These are phyloP conservation scores for Sardinella longiceps DNA, from an alignment of 2,797 vertebrate species.

Conservation along the genomic window DNA sequence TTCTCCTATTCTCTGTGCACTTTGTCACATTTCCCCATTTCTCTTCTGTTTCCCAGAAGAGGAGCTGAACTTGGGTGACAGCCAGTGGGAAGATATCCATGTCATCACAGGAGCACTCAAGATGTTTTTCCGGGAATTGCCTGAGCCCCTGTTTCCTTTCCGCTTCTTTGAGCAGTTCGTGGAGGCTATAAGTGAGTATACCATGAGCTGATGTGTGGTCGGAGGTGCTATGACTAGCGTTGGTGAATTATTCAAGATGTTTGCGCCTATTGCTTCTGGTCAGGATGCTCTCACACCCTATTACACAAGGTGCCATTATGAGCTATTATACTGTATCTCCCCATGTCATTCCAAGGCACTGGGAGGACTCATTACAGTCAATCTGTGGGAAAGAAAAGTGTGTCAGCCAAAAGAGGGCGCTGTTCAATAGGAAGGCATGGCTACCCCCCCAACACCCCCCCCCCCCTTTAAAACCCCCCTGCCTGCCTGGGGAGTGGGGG, in stretches of 20 bases:
- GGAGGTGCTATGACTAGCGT: neutral
- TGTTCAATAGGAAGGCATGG: constrained; percentile 53
- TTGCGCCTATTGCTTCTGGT: neutral
- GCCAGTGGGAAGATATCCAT: constrained; percentile 98
- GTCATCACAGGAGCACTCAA: constrained; percentile 97
- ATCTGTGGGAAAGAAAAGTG: constrained; percentile 29
- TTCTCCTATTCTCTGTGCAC: constrained; percentile 71
- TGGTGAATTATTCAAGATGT: constrained; percentile 12
- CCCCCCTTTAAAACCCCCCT: neutral
- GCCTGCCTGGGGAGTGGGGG: constrained; percentile 52
- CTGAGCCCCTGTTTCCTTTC: constrained; percentile 94
- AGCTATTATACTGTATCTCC: neutral
- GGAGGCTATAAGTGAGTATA: constrained; percentile 91
- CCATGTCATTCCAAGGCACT: neutral
- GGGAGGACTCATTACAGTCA: neutral
- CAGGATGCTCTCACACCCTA: neutral
- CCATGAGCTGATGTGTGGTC: neutral
- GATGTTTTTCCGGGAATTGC: constrained; percentile 98
- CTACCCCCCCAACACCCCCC: neutral
- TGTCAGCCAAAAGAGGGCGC: constrained; percentile 57
- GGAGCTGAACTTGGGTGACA: constrained; percentile 94
- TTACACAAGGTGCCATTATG: neutral
- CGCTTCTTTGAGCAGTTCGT: constrained; percentile 89
- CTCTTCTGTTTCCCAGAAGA: constrained; percentile 89
- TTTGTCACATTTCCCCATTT: constrained; percentile 64